A percentile compares a stretch with the other conserved stretches of the same genome.
These are phyloP conservation scores for Mastomys coucha DNA, from an alignment of 2,113 vertebrate genomes.

Conservation along the genomic window DNA sequence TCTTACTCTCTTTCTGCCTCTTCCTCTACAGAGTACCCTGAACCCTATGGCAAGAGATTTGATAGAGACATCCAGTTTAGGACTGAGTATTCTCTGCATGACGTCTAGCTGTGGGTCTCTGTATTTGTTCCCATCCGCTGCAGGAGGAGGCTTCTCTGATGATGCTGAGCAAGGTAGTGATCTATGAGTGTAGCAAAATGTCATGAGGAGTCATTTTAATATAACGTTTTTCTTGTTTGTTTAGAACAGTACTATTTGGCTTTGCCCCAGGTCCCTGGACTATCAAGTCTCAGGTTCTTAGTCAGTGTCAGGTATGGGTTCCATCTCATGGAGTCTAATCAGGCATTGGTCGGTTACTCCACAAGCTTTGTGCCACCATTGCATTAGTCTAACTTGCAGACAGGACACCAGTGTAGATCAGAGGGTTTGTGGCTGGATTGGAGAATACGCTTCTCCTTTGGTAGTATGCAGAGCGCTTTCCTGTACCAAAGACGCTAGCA, in stretches of 20 bases:
- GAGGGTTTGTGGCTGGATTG: neutral
- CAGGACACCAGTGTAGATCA: neutral
- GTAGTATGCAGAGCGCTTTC: neutral
- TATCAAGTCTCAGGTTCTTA: neutral
- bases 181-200: neutral
- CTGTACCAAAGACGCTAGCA: neutral
- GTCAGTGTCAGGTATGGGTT: neutral
- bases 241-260: neutral
- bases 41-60: neutral
- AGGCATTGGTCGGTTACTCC: neutral
- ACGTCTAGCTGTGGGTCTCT: neutral
- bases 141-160: neutral
- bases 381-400: neutral
- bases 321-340: neutral
- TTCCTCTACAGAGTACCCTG: neutral
- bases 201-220: neutral
- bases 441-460: neutral
- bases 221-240: neutral
- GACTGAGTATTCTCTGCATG: neutral
- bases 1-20: neutral
- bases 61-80: neutral
- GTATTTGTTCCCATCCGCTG: neutral
- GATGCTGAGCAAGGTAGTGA: neutral
- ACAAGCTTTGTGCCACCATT: neutral
- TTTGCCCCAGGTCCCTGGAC: neutral